Base-by-base conservation (phyloP, 2,888 invertebrate species). In the Aquatica leii region DNA sequence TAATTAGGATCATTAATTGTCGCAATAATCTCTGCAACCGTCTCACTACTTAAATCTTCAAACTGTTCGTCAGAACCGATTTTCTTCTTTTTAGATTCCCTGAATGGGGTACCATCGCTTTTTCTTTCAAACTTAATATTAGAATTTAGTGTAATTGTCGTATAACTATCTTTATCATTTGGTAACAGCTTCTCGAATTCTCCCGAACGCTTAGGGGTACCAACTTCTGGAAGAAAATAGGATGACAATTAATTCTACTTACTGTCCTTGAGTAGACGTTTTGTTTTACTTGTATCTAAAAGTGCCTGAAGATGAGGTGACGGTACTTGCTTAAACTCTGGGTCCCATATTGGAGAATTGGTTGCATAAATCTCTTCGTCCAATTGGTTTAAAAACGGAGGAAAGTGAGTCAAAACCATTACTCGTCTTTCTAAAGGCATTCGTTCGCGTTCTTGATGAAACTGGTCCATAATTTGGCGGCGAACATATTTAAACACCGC, bases 271-370 rank as follows among this genome's bases (percentile, higher is more conserved):
- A n/a, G 63, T 71, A 63, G 68, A 78, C 76, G 70, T 75, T 76
- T 78, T 37, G 71, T 68, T 66, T 74, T 78, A 62, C 86, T 88
- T 61, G 85, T 85, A 67, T 90, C 90, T 11, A 88, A 77, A 35
- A 88, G 82, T 1, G 86, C 83, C 72, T 89, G 89, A 35, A 90
- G 79, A 74, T 90, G 90, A 15, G 86, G 84, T 0, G 91, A 90
- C 0, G 89, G 87, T 21, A 86, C 85, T 72, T 88, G 90, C 69
- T 93, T 92, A 80, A 94, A 97, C 21, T 94, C 92, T 0, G 92
- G 90, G 82, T 97, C 95, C 96, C 97, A 98, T 68, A 97, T 96
- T 0, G 95, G 95, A 0, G 97, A 97, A 75, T 86, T 90, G 18
- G 89, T 84, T 17, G 91, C 89, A 78, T 94, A 92, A 55, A 97